A percentile compares a stretch with the other conserved stretches of the same genome.
Conservation (phyloP, 1,140 invertebrate genomes). For the Drosophila sp. region DNA sequence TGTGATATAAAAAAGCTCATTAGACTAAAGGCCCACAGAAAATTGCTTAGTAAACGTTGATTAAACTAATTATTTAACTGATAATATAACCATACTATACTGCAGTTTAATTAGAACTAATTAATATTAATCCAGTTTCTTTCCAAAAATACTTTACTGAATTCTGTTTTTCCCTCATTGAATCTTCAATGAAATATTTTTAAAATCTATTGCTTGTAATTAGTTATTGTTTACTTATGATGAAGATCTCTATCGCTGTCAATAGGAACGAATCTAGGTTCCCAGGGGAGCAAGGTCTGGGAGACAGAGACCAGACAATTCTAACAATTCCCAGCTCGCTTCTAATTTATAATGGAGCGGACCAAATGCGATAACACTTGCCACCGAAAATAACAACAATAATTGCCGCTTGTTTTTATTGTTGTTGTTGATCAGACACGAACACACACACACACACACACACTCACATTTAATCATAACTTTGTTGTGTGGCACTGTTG, state of each 20-base stretch:
- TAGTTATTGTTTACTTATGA: slow-evolving; percentile 1
- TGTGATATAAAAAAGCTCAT: slow-evolving; percentile 20
- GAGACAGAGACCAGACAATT: slow-evolving; percentile 1
- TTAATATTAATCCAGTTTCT: too few species aligned
- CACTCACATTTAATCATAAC: slow-evolving; percentile 76
- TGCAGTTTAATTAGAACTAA: too few species aligned
- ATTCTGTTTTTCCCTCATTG: too few species aligned
- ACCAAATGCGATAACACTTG: slow-evolving; percentile 68
- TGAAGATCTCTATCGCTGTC: neutral
- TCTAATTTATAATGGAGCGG: slow-evolving; percentile 76
- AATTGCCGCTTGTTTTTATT: neutral
- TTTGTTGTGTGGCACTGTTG: slow-evolving; percentile 61
- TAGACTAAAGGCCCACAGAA: slow-evolving; percentile 13
- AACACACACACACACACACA: slow-evolving; percentile 48
- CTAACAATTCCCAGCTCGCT: slow-evolving; percentile 13
- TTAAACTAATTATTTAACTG: slow-evolving; percentile 10
- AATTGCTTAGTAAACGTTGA: slow-evolving; percentile 38
- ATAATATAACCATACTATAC: too few species aligned
- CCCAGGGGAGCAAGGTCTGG: neutral
- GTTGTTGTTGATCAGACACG: slow-evolving; percentile 15
- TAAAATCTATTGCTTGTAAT: slow-evolving; percentile 1
- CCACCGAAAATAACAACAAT: slow-evolving; percentile 46
- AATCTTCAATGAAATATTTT: neutral
- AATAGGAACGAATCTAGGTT: neutral
- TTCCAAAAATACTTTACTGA: too few species aligned